These are phyloP conservation scores for Pemphigus obesinymphae DNA, from an alignment of 1,140 invertebrate genomes.

Conservation along the genomic window DNA sequence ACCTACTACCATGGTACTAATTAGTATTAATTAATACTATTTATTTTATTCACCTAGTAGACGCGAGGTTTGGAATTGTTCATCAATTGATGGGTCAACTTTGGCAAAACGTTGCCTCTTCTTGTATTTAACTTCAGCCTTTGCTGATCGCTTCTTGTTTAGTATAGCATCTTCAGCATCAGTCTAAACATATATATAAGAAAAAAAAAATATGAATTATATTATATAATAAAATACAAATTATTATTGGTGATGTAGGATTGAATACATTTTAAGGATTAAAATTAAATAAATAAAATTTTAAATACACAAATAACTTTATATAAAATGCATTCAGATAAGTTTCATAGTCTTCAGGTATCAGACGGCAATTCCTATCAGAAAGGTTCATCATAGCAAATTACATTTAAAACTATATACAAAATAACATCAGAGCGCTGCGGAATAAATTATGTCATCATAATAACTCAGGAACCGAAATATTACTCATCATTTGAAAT, in stretches of 20 bases:
- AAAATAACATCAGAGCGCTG: conserved; percentile 23
- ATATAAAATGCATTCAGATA: neutral
- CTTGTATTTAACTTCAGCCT: conserved; percentile 88
- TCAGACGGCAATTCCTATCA: conserved; percentile 21
- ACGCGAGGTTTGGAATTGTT: conserved; percentile 94
- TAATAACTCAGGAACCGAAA: conserved; percentile 15
- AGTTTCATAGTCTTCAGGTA: neutral
- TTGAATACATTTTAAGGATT: too few species aligned
- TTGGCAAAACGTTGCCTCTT: conserved; percentile 85
- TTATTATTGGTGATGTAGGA: too few species aligned
- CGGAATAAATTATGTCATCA: conserved; percentile 32
- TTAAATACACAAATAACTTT: too few species aligned
- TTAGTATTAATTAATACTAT: neutral
- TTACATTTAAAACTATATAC: too few species aligned
- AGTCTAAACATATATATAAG: conserved; percentile 65
- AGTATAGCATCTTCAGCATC: conserved; percentile 91
- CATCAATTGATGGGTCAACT: conserved; percentile 87
- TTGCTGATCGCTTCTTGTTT: conserved; percentile 91
- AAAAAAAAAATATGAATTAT: conserved; percentile 19
- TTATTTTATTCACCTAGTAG: conserved; percentile 68
- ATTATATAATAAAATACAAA: too few species aligned
- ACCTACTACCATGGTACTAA: too few species aligned
- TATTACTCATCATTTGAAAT: conserved; percentile 3
- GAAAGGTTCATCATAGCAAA: conserved; percentile 19
- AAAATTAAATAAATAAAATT: too few species aligned